A percentile compares a stretch with the other conserved stretches of the same genome.
Evolutionary conservation across 2,113 vertebrate species (phyloP).

Genomic region (Corydoras sp.): DNA sequence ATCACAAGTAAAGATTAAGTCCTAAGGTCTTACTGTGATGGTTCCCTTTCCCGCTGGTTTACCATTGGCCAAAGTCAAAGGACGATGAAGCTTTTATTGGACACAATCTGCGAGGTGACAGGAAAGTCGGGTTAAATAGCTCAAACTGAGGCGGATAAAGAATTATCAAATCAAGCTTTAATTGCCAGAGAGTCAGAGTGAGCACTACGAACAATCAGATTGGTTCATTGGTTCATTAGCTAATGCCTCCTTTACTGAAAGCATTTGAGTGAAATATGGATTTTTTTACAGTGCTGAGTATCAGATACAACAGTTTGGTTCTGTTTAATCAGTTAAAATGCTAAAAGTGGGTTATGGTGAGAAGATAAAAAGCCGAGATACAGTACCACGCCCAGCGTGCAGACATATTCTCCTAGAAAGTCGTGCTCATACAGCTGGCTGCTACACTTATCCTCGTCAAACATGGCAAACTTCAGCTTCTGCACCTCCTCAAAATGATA

Average conservation of each 20-base stretch:
- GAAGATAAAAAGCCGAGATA: not conserved
- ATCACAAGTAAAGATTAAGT: not conserved
- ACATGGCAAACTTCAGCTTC: constrained; percentile 93
- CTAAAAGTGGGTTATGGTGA: not conserved
- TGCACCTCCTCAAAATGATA: constrained; percentile 97
- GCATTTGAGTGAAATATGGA: not conserved
- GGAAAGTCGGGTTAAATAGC: constrained; percentile 14
- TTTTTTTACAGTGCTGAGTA: not conserved
- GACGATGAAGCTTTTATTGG: constrained; percentile 93
- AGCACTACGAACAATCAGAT: constrained; percentile 2
- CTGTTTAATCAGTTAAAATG: not conserved
- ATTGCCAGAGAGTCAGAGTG: not conserved
- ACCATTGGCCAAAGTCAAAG: constrained; percentile 83
- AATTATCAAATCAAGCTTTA: not conserved
- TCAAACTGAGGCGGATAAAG: constrained; percentile 4
- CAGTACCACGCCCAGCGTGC: constrained; percentile 84
- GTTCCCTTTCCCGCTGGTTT: constrained; percentile 93
- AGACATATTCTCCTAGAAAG: constrained; percentile 91
- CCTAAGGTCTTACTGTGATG: constrained; percentile 72
- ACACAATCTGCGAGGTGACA: constrained; percentile 78
- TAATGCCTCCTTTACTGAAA: not conserved
- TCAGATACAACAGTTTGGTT: not conserved
- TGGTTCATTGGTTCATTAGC: constrained; percentile 13
- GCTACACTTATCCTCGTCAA: constrained; percentile 95
- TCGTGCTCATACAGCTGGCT: constrained; percentile 88